phyloP scores from a whole-genome alignment of 2,797 vertebrate genomes.

The Sus cebifrons region DNA sequence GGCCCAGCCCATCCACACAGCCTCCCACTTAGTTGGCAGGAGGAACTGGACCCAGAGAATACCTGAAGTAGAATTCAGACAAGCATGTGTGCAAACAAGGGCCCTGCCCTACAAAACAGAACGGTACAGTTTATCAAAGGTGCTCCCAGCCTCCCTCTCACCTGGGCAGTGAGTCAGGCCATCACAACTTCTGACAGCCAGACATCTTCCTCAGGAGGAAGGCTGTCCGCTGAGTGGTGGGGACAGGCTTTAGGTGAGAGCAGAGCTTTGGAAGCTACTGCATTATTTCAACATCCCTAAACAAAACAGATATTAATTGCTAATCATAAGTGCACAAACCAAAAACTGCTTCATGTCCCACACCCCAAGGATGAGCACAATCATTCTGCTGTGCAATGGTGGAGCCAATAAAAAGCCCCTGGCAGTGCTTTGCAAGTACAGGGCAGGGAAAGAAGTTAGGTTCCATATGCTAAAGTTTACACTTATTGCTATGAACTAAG shows the following conservation, averaged over 20 bases:
- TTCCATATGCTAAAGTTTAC: slow-evolving; percentile 27
- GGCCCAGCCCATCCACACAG: background rate
- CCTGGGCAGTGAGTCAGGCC: slow-evolving; percentile 40
- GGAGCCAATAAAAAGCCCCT: background rate
- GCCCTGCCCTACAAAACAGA: slow-evolving; percentile 2
- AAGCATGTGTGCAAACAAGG: background rate
- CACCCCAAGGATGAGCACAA: background rate
- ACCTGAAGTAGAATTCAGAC: background rate
- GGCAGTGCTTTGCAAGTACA: background rate
- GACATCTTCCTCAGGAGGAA: background rate
- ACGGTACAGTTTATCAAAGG: background rate
- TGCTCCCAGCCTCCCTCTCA: background rate
- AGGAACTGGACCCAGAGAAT: background rate
- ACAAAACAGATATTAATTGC: background rate
- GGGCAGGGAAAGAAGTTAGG: background rate
- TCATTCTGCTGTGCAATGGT: background rate
- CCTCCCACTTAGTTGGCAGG: background rate
- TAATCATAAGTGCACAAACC: background rate
- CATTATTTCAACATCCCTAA: slow-evolving; percentile 70
- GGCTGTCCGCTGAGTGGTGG: background rate
- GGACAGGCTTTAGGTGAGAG: slow-evolving; percentile 30
- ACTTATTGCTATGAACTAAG: background rate
- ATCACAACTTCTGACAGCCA: background rate
- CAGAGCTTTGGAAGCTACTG: slow-evolving; percentile 5
- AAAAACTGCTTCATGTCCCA: background rate